These are phyloP conservation scores for Spatula clypeata DNA, from an alignment of 2,797 vertebrate genomes.

Conservation along the genomic window DNA sequence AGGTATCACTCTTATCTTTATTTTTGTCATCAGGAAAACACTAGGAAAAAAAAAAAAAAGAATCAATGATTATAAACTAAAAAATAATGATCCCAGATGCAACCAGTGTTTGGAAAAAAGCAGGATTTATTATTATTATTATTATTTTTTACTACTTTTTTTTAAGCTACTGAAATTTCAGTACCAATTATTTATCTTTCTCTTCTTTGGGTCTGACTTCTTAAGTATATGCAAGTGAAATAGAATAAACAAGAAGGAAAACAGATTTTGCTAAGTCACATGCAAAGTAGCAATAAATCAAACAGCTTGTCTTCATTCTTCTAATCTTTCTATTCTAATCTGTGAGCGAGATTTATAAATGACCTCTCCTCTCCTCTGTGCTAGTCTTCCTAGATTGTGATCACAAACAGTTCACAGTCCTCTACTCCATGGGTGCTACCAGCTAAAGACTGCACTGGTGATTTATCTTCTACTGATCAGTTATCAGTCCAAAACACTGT, in stretches of 20 bases:
- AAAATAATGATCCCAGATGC: conserved; percentile 47
- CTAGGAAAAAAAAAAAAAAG: neutral
- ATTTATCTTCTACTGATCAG: conserved; percentile 58
- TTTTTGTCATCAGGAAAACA: conserved; percentile 10
- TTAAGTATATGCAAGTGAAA: conserved; percentile 64
- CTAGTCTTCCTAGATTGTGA: conserved; percentile 64
- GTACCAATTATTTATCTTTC: conserved; percentile 61
- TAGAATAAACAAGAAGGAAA: conserved; percentile 60
- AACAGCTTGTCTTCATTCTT: conserved; percentile 74
- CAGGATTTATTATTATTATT: neutral
- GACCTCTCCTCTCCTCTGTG: conserved; percentile 67
- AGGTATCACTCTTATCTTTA: conserved; percentile 29
- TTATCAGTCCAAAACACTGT: neutral
- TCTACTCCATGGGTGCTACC: conserved; percentile 60
- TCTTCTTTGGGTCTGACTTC: conserved; percentile 60
- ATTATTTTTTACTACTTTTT: neutral
- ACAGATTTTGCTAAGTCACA: conserved; percentile 70
- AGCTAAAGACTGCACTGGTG: conserved; percentile 18
- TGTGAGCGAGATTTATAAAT: conserved; percentile 73
- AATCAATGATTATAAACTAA: conserved; percentile 19
- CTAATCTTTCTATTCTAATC: conserved; percentile 75
- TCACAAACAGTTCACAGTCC: conserved; percentile 61
- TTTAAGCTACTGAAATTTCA: conserved; percentile 56
- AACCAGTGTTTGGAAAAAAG: neutral
- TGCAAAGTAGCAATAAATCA: conserved; percentile 74